A percentile compares a stretch with the other conserved stretches of the same genome.
These are phyloP conservation scores for Apomyelois bistriatella DNA, from an alignment of 2,888 invertebrate genomes.

Conservation along the genomic window DNA sequence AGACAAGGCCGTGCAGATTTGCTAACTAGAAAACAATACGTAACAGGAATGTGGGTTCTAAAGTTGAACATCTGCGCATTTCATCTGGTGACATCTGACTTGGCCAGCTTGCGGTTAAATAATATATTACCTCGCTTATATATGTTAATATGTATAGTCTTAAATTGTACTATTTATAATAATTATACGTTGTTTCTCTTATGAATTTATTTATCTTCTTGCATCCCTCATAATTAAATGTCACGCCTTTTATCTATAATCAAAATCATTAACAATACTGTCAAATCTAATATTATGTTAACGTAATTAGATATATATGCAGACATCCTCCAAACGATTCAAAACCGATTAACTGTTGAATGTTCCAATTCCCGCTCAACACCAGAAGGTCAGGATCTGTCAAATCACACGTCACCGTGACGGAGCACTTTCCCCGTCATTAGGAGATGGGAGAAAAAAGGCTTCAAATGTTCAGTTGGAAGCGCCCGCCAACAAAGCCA, in stretches of 20 bases:
- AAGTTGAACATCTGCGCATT: constrained; percentile 59
- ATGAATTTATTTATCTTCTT: no score
- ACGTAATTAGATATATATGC: no score
- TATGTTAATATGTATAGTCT: neutral
- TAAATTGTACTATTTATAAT: no score
- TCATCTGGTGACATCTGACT: constrained; percentile 59
- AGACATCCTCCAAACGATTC: constrained; percentile 41
- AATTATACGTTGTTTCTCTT: no score
- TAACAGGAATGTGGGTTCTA: constrained; percentile 25
- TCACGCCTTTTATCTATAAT: no score
- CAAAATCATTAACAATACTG: no score
- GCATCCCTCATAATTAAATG: no score
- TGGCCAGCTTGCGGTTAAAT: constrained; percentile 34
- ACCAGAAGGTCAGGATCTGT: constrained; percentile 63
- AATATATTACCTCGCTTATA: neutral
- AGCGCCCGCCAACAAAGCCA: constrained; percentile 75
- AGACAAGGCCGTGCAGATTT: constrained; percentile 53
- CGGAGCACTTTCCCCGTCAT: constrained; percentile 67
- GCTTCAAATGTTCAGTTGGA: constrained; percentile 60
- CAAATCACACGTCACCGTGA: constrained; percentile 65
- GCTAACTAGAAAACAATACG: constrained; percentile 47
- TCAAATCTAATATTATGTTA: no score
- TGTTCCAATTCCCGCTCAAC: constrained; percentile 60
- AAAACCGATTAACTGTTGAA: constrained; percentile 61
- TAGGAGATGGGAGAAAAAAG: constrained; percentile 67